These are phyloP conservation scores for Zaprionus obscuricornis DNA, from an alignment of 2,888 invertebrate genomes.

Conservation along the genomic window DNA sequence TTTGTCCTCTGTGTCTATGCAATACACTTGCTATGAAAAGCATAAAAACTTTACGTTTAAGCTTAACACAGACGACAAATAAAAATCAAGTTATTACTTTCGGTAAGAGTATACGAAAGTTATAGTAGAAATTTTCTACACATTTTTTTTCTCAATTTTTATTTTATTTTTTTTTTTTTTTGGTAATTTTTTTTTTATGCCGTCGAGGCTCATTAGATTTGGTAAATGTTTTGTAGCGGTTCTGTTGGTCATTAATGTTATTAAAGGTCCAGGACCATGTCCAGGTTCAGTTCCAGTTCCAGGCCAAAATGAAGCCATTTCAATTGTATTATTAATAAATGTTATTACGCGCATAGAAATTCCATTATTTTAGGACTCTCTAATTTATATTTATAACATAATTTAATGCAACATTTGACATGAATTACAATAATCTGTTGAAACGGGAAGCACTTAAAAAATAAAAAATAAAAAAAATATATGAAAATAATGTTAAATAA, in stretches of 20 bases:
- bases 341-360: constrained; percentile 55
- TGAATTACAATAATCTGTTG: constrained; percentile 32
- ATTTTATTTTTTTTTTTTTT: constrained; percentile 27
- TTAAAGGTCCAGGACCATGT: constrained; percentile 50
- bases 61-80: background rate
- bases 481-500: too few relatives aligned
- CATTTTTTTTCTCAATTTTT: constrained; percentile 25
- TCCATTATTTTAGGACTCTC: constrained; percentile 35
- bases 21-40: constrained; percentile 17
- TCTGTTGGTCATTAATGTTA: constrained; percentile 72
- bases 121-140: too few relatives aligned
- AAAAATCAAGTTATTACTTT: too few relatives aligned
- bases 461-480: too few relatives aligned
- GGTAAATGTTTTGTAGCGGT: constrained; percentile 77
- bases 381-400: constrained; percentile 64
- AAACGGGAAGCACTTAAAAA: too few relatives aligned
- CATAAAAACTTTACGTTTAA: background rate
- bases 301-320: constrained; percentile 24
- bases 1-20: background rate
- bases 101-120: too few relatives aligned
- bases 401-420: constrained; percentile 69
- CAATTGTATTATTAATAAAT: constrained; percentile 80
- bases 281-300: constrained; percentile 11
- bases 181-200: constrained; percentile 71
- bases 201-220: constrained; percentile 83